Conservation (phyloP, 2,113 vertebrate species). For the Epinephelus cyanopodus region DNA sequence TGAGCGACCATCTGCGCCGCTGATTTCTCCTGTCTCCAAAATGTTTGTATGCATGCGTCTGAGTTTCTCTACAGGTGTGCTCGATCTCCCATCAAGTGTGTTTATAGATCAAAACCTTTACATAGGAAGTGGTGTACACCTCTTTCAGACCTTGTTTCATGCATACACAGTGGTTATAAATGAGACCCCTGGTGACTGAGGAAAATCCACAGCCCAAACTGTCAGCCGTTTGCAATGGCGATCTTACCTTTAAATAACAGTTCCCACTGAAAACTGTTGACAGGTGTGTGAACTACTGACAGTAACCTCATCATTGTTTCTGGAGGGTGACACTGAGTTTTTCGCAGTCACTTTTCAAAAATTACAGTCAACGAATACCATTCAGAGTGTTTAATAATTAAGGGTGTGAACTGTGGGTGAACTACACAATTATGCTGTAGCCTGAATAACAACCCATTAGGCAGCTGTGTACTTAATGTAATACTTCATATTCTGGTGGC, state of each 20-base stretch:
- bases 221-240: neutral
- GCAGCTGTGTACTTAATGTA: constrained; percentile 25
- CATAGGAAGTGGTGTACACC: too few relatives aligned
- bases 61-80: too few relatives aligned
- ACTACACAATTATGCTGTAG: constrained; percentile 38
- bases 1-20: too few relatives aligned
- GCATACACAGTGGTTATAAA: too few relatives aligned
- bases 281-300: neutral
- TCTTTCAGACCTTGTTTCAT: too few relatives aligned
- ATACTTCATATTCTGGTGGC: constrained; percentile 19
- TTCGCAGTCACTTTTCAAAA: neutral
- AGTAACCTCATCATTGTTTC: neutral
- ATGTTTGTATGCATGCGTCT: too few relatives aligned
- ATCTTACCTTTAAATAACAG: neutral
- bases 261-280: neutral
- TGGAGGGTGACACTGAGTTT: neutral
- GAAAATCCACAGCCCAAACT: neutral
- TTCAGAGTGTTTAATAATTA: constrained; percentile 5
- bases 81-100: too few relatives aligned
- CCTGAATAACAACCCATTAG: constrained; percentile 16
- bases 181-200: neutral
- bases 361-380: neutral
- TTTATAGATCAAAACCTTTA: too few relatives aligned
- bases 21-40: too few relatives aligned
- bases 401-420: constrained; percentile 13